phyloP scores from a whole-genome alignment of 1,140 invertebrate species.

The Hestina assimilis region DNA sequence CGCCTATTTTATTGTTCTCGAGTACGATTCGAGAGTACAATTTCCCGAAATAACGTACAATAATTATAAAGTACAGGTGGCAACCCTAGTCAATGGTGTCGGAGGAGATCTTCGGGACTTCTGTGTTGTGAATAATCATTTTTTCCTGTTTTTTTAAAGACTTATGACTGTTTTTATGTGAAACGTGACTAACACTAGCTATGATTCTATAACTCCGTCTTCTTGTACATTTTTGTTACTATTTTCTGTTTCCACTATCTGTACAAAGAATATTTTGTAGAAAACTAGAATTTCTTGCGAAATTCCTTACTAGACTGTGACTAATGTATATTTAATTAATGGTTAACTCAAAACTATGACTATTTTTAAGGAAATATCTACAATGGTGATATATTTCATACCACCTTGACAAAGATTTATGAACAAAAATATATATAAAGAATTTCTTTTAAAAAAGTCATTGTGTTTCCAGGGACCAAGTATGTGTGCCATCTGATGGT shows the following conservation, averaged over 20 bases:
- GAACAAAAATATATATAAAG: background rate
- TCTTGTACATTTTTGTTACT: background rate
- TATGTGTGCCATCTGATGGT: slow-evolving; percentile 82
- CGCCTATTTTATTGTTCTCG: too few species aligned
- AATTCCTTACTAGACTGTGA: too few species aligned
- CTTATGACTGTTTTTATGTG: background rate
- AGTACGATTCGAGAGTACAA: too few species aligned
- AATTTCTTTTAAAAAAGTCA: background rate
- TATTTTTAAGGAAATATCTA: too few species aligned
- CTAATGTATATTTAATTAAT: too few species aligned
- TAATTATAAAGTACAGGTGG: too few species aligned
- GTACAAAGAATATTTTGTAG: too few species aligned
- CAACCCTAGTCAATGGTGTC: slow-evolving; percentile 18
- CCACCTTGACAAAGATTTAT: too few species aligned
- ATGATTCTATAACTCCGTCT: background rate
- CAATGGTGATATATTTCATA: too few species aligned
- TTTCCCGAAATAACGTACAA: too few species aligned
- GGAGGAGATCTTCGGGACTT: slow-evolving; percentile 7
- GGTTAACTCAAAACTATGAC: too few species aligned
- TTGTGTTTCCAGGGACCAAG: slow-evolving; percentile 82
- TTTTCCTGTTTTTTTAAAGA: background rate
- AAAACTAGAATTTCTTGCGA: too few species aligned
- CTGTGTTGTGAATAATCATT: slow-evolving; percentile 36
- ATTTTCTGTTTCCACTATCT: background rate
- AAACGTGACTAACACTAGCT: slow-evolving; percentile 23